Base-by-base conservation (phyloP, 2,797 vertebrate species). In the Sciurus vulgaris region DNA sequence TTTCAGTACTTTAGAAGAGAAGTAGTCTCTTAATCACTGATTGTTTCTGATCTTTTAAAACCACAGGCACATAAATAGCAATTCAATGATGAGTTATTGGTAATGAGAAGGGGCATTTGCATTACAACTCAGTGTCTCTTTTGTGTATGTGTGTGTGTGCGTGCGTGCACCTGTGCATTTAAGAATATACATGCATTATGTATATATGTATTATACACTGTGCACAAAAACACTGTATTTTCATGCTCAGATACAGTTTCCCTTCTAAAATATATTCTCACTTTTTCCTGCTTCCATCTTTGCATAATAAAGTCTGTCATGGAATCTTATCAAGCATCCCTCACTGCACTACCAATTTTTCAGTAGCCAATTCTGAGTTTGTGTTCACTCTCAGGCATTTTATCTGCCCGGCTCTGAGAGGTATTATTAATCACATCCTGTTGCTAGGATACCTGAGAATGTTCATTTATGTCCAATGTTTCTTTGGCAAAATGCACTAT, bases 381-480 rank as follows among this genome's bases (percentile, higher is more conserved):
- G 89, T 70, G 3, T 98, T 98, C 94, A 96, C 96, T 98, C 93
- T 94, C 95, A 98, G 97, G 95, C 97, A 97, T 98, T 98, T 98
- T 96, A 98, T 98, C 98, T 98, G 96, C 95, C 95, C 95, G 96
- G 98, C 97, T 97, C 98, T 97, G 94, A 98, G 97, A 98, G 98
- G 98, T 98, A 98, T 98, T 98, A 98, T 98, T 98, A 98, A 98
- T 98, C 98, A 98, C 96, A 98, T 97, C 96, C 97, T 94, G 98
- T 98, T 98, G 98, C 98, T 98, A 98, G 98, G 98, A 97, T 98
- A 98, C 98, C 97, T 97, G 84, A 96, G 98, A 97, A 98, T 97
- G 97, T 98, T 98, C 96, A 98, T 98, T 98, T 98, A 98, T 98
- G 98, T 98, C 97, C 94, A 59, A 98, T 96, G 96, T 96, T 98